Evolutionary conservation across 2,113 vertebrate genomes (phyloP).

Genomic region (Pseudorhombus dupliciocellatus): DNA sequence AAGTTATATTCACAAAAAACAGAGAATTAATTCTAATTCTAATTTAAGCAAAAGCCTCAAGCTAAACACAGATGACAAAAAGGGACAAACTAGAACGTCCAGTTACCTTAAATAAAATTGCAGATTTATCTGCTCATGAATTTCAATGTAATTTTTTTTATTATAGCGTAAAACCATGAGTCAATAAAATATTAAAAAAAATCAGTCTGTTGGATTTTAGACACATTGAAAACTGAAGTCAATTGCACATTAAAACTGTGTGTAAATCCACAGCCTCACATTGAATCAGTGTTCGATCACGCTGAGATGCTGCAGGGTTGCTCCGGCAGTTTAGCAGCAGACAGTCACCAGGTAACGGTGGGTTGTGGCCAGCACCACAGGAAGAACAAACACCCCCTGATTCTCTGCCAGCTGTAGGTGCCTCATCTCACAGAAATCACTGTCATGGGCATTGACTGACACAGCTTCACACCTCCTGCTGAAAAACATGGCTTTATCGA

Average conservation of each 20-base stretch:
- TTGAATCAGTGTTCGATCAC: neutral
- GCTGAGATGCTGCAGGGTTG: neutral
- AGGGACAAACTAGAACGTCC: too few relatives aligned
- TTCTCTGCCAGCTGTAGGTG: neutral
- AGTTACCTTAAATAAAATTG: too few relatives aligned
- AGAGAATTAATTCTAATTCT: too few relatives aligned
- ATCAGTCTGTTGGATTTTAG: too few relatives aligned
- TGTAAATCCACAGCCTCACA: neutral
- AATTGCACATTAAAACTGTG: neutral
- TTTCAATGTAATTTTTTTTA: too few relatives aligned
- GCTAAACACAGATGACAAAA: too few relatives aligned
- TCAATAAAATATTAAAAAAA: too few relatives aligned
- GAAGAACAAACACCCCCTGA: neutral
- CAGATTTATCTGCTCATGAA: too few relatives aligned
- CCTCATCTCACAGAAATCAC: conserved; percentile 8
- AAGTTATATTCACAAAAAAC: too few relatives aligned
- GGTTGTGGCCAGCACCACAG: neutral
- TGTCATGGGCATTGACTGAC: neutral
- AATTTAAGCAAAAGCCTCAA: too few relatives aligned
- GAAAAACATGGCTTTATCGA: neutral
- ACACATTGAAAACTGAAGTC: neutral
- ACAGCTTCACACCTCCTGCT: neutral
- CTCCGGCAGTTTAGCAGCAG: neutral
- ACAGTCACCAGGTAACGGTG: neutral
- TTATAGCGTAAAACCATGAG: too few relatives aligned